phyloP scores from a whole-genome alignment of 1,140 invertebrate genomes.

The Drosophila bifasciata region DNA sequence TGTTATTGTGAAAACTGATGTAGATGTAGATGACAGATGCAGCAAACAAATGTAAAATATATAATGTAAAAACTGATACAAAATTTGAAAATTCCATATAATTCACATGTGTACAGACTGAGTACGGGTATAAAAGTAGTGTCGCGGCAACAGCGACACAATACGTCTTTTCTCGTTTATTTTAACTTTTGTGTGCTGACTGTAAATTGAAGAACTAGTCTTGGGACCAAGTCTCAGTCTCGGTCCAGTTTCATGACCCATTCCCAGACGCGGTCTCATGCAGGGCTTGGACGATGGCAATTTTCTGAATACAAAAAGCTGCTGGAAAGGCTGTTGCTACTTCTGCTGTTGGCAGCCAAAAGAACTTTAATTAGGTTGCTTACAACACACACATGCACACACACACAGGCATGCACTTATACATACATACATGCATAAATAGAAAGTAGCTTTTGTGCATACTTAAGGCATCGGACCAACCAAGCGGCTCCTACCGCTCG shows the following conservation, averaged over 20 bases:
- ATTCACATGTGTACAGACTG: too few species aligned
- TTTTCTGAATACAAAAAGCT: constrained; percentile 66
- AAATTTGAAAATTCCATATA: too few species aligned
- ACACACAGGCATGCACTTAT: constrained; percentile 1
- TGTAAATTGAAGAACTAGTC: constrained; percentile 14
- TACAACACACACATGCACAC: constrained; percentile 32
- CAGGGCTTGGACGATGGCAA: constrained; percentile 44
- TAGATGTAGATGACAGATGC: too few species aligned
- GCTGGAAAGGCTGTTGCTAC: constrained; percentile 14
- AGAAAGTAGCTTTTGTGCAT: constrained; percentile 53
- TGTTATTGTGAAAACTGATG: too few species aligned
- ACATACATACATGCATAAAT: constrained; percentile 1
- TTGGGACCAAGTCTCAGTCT: neutral
- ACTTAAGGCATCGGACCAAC: constrained; percentile 51
- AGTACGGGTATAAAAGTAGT: too few species aligned
- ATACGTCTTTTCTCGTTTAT: too few species aligned
- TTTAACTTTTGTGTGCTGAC: constrained; percentile 42
- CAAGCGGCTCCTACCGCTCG: constrained; percentile 1
- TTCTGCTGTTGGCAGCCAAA: constrained; percentile 53
- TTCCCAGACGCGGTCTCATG: constrained; percentile 1
- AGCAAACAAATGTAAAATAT: too few species aligned
- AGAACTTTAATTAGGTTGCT: constrained; percentile 75
- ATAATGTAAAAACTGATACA: too few species aligned
- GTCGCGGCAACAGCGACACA: too few species aligned
- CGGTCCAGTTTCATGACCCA: constrained; percentile 1